A percentile compares a stretch with the other conserved stretches of the same genome.
Conservation (phyloP, 2,797 vertebrate species). For the Lemur catta region DNA sequence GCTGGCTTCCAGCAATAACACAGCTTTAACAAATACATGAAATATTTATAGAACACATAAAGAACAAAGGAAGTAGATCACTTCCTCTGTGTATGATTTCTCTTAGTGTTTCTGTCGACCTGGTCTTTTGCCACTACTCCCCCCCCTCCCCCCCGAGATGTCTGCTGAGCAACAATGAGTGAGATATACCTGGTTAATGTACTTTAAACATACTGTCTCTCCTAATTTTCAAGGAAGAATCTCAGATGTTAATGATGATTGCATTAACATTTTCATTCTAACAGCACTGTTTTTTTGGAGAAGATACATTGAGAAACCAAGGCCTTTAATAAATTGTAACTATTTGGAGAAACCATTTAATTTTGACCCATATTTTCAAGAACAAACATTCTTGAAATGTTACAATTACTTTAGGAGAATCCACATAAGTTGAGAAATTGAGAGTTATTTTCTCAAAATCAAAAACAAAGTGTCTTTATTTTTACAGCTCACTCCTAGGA, state of each 20-base stretch:
- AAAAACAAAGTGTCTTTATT: background rate
- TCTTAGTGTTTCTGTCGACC: slow-evolving; percentile 54
- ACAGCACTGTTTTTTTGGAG: background rate
- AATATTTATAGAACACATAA: slow-evolving; percentile 83
- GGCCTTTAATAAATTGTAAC: background rate
- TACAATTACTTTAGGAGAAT: background rate
- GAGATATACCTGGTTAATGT: background rate
- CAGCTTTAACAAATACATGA: slow-evolving; percentile 80
- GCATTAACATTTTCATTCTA: background rate
- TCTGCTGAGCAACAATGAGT: background rate
- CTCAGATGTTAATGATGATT: background rate
- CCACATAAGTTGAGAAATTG: background rate
- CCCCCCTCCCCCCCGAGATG: background rate
- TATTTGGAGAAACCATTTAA: background rate
- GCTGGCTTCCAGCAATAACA: slow-evolving; percentile 84
- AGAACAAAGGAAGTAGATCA: slow-evolving; percentile 83
- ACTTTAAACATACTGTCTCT: background rate
- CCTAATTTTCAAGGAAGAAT: background rate
- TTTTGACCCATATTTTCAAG: background rate
- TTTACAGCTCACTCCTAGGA: background rate
- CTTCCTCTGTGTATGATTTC: slow-evolving; percentile 74
- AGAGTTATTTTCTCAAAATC: background rate
- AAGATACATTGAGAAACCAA: background rate
- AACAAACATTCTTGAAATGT: background rate
- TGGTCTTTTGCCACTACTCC: background rate